A percentile compares a stretch with the other conserved stretches of the same genome.
Evolutionary conservation across 2,797 vertebrate species (phyloP).

Genomic region (Mormyrus proboscirostris): DNA sequence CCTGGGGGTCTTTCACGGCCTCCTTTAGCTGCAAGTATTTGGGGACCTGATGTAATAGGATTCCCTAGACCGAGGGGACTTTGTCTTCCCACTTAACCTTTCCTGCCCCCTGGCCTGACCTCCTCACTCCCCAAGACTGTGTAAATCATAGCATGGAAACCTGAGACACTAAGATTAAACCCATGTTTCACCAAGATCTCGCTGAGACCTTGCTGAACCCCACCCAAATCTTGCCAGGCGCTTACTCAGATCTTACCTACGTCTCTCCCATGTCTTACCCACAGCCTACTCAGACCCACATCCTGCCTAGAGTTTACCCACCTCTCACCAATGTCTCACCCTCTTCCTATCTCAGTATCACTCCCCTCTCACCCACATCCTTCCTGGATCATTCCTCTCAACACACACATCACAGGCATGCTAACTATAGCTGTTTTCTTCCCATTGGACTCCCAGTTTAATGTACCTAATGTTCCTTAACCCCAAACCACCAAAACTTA

Average conservation of each 20-base stretch:
- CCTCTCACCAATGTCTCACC: not conserved
- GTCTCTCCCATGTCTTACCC: not conserved
- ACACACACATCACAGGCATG: not conserved
- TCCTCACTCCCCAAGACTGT: not conserved
- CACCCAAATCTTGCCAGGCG: not conserved
- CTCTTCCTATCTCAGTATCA: not conserved
- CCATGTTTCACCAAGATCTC: constrained; percentile 24
- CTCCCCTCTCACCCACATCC: not conserved
- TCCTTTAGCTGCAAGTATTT: constrained; percentile 4
- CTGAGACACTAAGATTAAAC: not conserved
- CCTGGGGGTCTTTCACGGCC: not conserved
- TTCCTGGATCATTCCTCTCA: not conserved
- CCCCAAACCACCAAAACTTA: not conserved
- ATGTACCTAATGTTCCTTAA: not conserved
- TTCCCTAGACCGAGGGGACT: not conserved
- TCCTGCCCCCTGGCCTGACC: not conserved
- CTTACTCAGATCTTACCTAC: not conserved
- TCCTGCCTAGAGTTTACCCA: not conserved
- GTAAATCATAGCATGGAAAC: constrained; percentile 16
- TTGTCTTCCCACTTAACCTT: not conserved
- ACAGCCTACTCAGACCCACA: not conserved
- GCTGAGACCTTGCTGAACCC: constrained; percentile 48
- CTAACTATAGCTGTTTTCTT: not conserved
- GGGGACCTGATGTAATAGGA: constrained; percentile 18
- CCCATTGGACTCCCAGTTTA: not conserved